Evolutionary conservation across 2,888 invertebrate genomes (phyloP).

Genomic region (Hemicrepidius hirtus): DNA sequence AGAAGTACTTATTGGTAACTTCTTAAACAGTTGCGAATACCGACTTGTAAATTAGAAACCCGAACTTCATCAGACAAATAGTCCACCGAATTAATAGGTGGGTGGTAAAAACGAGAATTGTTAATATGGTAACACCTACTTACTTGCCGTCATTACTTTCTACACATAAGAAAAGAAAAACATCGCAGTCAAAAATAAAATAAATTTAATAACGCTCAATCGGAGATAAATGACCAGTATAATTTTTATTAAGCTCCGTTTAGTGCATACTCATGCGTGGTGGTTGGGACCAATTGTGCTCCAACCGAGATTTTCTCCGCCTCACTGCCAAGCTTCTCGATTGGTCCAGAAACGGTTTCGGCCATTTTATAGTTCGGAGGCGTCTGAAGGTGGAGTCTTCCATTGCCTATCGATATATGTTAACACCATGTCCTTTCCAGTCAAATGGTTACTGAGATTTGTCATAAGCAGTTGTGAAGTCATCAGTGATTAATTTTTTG

Average conservation of each 20-base stretch:
- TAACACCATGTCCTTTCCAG: constrained; percentile 64
- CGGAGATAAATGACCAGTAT: constrained; percentile 50
- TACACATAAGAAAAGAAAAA: constrained; percentile 4
- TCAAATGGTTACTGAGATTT: constrained; percentile 67
- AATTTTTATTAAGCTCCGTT: constrained; percentile 50
- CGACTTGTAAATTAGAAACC: too few species aligned
- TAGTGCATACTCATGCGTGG: constrained; percentile 45
- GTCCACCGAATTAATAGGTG: neutral
- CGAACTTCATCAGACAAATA: too few species aligned
- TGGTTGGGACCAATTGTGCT: constrained; percentile 41
- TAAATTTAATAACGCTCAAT: constrained; percentile 49
- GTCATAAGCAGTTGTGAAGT: constrained; percentile 54
- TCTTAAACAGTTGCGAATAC: too few species aligned
- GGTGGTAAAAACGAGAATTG: constrained; percentile 8
- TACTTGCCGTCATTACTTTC: constrained; percentile 15
- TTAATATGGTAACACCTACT: constrained; percentile 12
- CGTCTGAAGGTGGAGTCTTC: constrained; percentile 49
- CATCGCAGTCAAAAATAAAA: constrained; percentile 25
- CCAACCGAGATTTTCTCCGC: constrained; percentile 42
- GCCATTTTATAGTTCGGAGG: constrained; percentile 58
- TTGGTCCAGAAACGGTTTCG: constrained; percentile 50
- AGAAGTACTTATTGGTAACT: too few species aligned
- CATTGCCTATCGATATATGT: constrained; percentile 55
- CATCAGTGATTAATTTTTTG: constrained; percentile 38
- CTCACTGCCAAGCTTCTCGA: constrained; percentile 33